Percentiles rank a stretch among this genome's conserved stretches.
These are phyloP conservation scores for Tetrax tetrax DNA, from an alignment of 2,113 vertebrate species.

Conservation along the genomic window DNA sequence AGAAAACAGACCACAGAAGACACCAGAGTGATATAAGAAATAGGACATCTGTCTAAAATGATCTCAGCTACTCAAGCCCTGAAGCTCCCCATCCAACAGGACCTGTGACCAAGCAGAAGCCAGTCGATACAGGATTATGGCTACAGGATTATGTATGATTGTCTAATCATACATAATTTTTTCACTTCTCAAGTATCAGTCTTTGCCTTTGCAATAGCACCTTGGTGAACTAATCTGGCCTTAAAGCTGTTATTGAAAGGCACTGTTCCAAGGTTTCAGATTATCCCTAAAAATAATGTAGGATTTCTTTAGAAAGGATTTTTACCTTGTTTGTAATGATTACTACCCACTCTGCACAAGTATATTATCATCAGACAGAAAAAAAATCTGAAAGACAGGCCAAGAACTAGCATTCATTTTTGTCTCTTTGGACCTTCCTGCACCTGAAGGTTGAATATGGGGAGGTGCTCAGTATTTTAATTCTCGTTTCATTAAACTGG, in stretches of 20 bases:
- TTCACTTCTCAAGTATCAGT: not conserved
- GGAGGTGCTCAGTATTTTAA: not conserved
- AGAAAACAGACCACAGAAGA: not conserved
- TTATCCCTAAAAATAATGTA: not conserved
- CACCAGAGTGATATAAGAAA: not conserved
- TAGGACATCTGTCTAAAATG: not conserved
- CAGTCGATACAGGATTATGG: not conserved
- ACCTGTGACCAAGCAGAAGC: not conserved
- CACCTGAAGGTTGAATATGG: not conserved
- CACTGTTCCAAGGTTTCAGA: not conserved
- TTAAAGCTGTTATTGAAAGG: not conserved
- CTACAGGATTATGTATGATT: too few relatives aligned
- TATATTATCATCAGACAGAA: not conserved
- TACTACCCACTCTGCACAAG: not conserved
- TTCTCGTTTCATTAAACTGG: not conserved
- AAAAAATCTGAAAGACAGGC: not conserved
- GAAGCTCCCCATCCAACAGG: not conserved
- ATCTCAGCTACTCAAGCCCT: not conserved
- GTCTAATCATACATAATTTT: not conserved
- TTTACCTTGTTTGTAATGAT: not conserved
- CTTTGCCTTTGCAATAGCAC: not conserved
- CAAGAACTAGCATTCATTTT: not conserved
- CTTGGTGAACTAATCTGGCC: not conserved
- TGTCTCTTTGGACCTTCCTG: not conserved
- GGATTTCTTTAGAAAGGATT: not conserved